These are phyloP conservation scores for Diogma glabrata DNA, from an alignment of 2,888 invertebrate species.

Conservation along the genomic window DNA sequence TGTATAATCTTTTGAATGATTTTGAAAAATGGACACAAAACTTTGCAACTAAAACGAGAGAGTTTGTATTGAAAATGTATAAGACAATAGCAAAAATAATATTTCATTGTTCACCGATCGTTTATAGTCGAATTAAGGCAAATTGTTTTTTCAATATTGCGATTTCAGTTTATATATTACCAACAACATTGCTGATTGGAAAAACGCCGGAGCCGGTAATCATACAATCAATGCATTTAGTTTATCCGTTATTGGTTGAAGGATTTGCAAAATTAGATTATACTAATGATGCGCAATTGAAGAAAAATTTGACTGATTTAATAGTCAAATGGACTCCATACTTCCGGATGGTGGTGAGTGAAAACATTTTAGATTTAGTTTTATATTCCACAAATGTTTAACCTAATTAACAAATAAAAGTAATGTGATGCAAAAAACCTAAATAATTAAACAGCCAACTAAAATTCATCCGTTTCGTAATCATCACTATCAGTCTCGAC, in stretches of 20 bases:
- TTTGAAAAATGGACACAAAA: constrained; percentile 32
- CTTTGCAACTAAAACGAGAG: constrained; percentile 26
- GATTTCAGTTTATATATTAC: constrained; percentile 39
- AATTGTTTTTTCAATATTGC: constrained; percentile 41
- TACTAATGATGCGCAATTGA: constrained; percentile 37
- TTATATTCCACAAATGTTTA: too few species aligned
- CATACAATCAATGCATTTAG: constrained; percentile 38
- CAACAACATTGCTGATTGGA: constrained; percentile 39
- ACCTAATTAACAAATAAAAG: too few species aligned
- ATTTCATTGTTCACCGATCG: constrained; percentile 31
- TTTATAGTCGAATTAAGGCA: constrained; percentile 29
- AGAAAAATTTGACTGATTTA: constrained; percentile 39
- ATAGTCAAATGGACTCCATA: constrained; percentile 37
- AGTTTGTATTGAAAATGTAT: constrained; percentile 29
- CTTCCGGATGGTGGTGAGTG: constrained; percentile 25
- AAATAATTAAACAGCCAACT: too few species aligned
- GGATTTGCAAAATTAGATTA: constrained; percentile 40
- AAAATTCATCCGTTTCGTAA: constrained; percentile 1
- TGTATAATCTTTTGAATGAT: constrained; percentile 28
- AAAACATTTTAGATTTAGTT: too few species aligned
- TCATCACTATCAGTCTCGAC: not conserved
- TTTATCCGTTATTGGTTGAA: constrained; percentile 41
- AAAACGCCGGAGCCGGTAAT: constrained; percentile 34
- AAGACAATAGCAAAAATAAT: constrained; percentile 35
- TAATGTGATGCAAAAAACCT: too few species aligned